Evolutionary conservation across 2,888 invertebrate species (phyloP), one percentile per base, ranked within the genome.

Genomic region (Ormyrus pomaceus): DNA sequence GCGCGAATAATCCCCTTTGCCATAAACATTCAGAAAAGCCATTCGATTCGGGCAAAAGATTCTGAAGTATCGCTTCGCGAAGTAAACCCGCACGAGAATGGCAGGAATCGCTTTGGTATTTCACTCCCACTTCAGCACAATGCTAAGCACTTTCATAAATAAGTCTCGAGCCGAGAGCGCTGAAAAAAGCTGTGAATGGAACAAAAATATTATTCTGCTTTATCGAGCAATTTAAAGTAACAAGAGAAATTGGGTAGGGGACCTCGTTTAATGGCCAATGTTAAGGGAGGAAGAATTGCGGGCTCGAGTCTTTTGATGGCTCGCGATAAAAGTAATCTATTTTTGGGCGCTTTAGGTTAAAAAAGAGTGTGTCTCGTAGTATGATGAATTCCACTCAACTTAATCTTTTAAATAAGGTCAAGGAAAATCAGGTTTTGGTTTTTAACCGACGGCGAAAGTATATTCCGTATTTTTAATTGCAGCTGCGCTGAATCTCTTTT

Each of bases 341-440:
- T 61, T 75, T 68, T 75, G 59, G 46, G 46, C 5, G 5, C 7
- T 34, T 45, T 45, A 7, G n/a, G 34, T 58, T 48, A 58, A 59
- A 50, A 53, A 48, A 53, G 48, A 19, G 73, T 19, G n/a, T 56
- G 10, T 58, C 58, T 50, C 50, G n/a, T 74, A 19, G 50, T 74
- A 74, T 74, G 66, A 74, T 74, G 74, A 59, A 74, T 74, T 74
- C 64, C 74, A 74, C 66, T 74, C 74, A 59, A 65, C 65, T 74
- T 66, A 56, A 66, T 74, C 66, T 74, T 74, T 74, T 50, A 51
- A 66, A 66, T 50, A 74, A 46, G 73, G 73, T 73, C 73, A 73
- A 66, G 58, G 74, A 59, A 61, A 68, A 68, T 45, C 68, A 45
- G 45, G 68, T 13, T 66, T 34, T 34, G 2, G 34, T 34, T 4